These are phyloP conservation scores for Tadarida brasiliensis DNA, from an alignment of 2,797 vertebrate genomes.

Conservation along the genomic window DNA sequence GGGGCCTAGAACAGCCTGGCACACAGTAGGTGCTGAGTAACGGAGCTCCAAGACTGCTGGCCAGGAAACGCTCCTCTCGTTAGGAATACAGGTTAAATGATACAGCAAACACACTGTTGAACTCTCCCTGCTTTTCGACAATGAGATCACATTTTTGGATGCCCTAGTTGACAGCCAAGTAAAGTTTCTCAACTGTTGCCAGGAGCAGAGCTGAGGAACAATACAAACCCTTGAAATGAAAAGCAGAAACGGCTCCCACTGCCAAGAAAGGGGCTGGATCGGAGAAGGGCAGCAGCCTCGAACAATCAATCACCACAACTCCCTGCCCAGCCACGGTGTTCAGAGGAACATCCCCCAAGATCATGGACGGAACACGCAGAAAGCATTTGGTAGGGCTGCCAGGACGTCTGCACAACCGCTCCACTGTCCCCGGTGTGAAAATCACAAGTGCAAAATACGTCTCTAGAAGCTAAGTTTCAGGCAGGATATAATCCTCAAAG, in stretches of 20 bases:
- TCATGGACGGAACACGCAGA: background rate
- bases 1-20: background rate
- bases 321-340: background rate
- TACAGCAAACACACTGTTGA: background rate
- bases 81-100: background rate
- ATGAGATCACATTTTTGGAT: constrained; percentile 2
- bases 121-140: background rate
- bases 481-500: background rate
- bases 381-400: rapidly evolving
- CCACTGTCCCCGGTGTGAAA: background rate
- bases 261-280: background rate
- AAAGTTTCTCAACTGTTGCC: background rate
- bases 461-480: background rate
- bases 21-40: background rate
- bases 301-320: background rate
- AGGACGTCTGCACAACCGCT: background rate
- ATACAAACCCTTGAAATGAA: background rate
- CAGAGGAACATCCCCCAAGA: background rate
- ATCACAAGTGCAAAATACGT: background rate
- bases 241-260: background rate
- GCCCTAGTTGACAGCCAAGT: background rate
- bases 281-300: background rate
- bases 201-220: background rate
- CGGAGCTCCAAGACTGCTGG: background rate
- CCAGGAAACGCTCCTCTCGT: background rate